phyloP scores from a whole-genome alignment of 2,888 invertebrate genomes.

The Drosophila diplacantha region DNA sequence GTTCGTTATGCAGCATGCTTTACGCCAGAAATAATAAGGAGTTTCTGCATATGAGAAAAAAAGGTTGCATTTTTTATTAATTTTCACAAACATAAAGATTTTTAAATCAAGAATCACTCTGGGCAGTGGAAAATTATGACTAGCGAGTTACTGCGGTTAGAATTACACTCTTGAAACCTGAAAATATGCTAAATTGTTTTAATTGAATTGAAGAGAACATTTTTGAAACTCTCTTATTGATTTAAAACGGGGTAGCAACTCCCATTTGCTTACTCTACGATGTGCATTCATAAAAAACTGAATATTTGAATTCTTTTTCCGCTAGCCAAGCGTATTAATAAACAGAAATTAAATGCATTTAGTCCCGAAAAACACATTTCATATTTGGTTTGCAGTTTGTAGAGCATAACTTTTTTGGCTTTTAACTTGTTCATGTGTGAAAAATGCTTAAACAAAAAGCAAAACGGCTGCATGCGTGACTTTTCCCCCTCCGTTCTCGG shows the following conservation, averaged over 20 bases:
- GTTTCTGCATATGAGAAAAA: too few species aligned
- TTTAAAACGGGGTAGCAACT: neutral
- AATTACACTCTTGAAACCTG: neutral
- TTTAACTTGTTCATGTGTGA: slow-evolving; percentile 23
- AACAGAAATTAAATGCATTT: slow-evolving; percentile 36
- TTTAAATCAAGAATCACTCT: too few species aligned
- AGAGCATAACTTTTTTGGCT: slow-evolving; percentile 29
- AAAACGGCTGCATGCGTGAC: slow-evolving; percentile 15
- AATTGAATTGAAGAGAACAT: neutral
- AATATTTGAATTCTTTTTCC: slow-evolving; percentile 26
- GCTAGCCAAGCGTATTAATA: slow-evolving; percentile 35
- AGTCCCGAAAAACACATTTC: slow-evolving; percentile 22
- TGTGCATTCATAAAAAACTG: slow-evolving; percentile 4
- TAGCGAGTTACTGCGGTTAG: neutral
- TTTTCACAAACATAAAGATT: too few species aligned
- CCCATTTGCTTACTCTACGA: slow-evolving; percentile 18
- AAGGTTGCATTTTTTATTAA: too few species aligned
- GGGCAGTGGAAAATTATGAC: neutral
- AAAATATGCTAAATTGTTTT: neutral
- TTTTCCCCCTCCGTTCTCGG: slow-evolving; percentile 2
- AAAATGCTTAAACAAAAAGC: slow-evolving; percentile 5
- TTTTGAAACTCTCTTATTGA: slow-evolving; percentile 1
- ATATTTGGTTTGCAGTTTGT: slow-evolving; percentile 28
- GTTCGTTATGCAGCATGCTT: too few species aligned
- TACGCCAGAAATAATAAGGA: too few species aligned